Evolutionary conservation across 2,113 vertebrate species (phyloP), one percentile per base, ranked within the genome.

Genomic region (Brachyhypopomus occidentalis): DNA sequence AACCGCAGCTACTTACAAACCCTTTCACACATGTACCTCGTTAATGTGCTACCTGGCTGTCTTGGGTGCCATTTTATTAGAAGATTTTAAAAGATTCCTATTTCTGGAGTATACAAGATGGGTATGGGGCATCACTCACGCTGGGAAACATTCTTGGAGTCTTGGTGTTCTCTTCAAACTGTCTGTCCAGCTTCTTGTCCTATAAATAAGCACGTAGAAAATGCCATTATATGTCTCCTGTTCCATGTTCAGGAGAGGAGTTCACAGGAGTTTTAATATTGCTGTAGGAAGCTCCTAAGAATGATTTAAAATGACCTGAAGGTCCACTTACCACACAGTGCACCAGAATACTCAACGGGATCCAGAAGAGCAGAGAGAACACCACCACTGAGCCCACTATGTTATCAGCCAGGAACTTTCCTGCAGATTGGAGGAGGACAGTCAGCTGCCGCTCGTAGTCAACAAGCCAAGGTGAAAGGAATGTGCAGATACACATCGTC

Each of bases 311-410:
- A 7, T 11, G 12, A 48, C 69, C 14, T 30, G n/a, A 75, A 16
- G 5, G 20, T 20, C 9, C 30, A 93, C 97, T 96, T 90, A 99
- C 98, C 97, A 99, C 95, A 63, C 95, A 99, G 77, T 99, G 97
- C 83, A 99, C 98, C 60, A 99, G 93, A 87, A 99, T 96, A 89
- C 98, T 99, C 88, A 99, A 94, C 74, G 98, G 98, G 87, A 99
- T 97, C 97, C 98, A 99, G 82, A 99, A 96, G 34, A 98, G 38
- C 22, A 99, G 89, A 48, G 98, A 99, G 92, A 99, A 99, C 66
- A 99, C 97, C 58, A 99, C 92, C n/a, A 99, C 98, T 0, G 98
- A 99, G 20, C 97, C 98, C 30, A 99, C 98, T 3, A 99, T 99
- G 87, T 99, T 99, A 85, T 99, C 98, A 0, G 97, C 97, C 59